Percentiles rank a stretch among this genome's conserved stretches.
phyloP scores from a whole-genome alignment of 2,888 invertebrate species.

The Hypena proboscidalis region DNA sequence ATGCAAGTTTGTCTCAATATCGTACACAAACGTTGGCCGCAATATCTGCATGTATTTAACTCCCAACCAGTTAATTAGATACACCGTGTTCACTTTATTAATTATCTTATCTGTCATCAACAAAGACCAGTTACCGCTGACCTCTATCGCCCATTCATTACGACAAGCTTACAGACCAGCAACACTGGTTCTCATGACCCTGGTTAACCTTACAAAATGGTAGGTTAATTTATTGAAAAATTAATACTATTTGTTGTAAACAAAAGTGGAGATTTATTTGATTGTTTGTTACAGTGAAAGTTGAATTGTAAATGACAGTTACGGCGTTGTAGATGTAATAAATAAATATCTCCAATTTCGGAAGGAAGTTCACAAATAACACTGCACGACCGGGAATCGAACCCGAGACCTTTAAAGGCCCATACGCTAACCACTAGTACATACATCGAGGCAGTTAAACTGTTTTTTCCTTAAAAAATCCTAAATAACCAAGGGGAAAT shows the following conservation, averaged over 20 bases:
- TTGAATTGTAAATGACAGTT: conserved; percentile 6
- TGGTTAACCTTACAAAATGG: conserved; percentile 38
- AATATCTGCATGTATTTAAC: conserved; percentile 25
- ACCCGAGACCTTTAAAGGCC: too few species aligned
- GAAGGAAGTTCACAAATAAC: too few species aligned
- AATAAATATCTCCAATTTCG: neutral
- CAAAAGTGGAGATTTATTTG: conserved; percentile 40
- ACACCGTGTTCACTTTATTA: conserved; percentile 32
- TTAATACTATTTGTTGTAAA: conserved; percentile 32
- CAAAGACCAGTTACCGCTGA: conserved; percentile 24
- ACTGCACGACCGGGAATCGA: too few species aligned
- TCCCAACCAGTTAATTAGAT: conserved; percentile 33
- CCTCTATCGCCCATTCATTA: conserved; percentile 26
- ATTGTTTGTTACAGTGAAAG: conserved; percentile 36
- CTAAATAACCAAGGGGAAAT: too few species aligned
- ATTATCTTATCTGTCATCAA: conserved; percentile 44
- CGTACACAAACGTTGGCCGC: conserved; percentile 15
- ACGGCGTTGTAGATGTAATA: neutral
- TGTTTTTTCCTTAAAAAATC: too few species aligned
- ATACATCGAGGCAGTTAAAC: too few species aligned
- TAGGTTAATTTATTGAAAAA: conserved; percentile 40
- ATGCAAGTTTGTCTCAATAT: conserved; percentile 2
- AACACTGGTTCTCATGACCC: conserved; percentile 36
- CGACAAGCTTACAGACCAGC: conserved; percentile 13
- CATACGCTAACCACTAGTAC: too few species aligned